A percentile compares a stretch with the other conserved stretches of the same genome.
Evolutionary conservation across 2,797 vertebrate species (phyloP).

Genomic region (Ficedula albicollis): DNA sequence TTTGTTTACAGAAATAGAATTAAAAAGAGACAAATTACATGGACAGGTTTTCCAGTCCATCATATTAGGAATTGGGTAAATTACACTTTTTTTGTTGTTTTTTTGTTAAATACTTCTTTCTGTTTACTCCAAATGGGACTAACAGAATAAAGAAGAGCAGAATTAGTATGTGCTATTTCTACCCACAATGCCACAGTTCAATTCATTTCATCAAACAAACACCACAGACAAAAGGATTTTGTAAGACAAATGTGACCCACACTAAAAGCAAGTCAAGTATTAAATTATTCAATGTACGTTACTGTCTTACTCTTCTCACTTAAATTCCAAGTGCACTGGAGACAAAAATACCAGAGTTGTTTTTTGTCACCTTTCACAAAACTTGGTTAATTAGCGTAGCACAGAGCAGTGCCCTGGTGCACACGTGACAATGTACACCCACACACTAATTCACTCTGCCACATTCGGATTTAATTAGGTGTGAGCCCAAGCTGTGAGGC

Average conservation of each 20-base stretch:
- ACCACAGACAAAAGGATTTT: neutral
- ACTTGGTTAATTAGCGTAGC: constrained; percentile 52
- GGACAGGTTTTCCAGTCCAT: neutral
- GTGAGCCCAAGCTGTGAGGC: constrained; percentile 9
- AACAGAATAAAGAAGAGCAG: neutral
- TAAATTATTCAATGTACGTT: neutral
- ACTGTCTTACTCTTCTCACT: constrained; percentile 17
- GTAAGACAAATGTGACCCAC: neutral
- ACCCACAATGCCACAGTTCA: neutral
- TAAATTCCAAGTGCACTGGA: neutral
- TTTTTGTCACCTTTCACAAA: constrained; percentile 55
- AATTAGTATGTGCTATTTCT: neutral
- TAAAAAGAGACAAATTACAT: neutral
- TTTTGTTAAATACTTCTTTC: neutral
- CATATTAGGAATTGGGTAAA: neutral
- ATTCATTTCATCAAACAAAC: neutral
- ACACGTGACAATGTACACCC: constrained; percentile 42
- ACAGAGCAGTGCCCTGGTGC: constrained; percentile 9
- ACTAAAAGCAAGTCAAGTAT: neutral
- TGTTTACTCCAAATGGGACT: neutral
- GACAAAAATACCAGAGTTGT: constrained; percentile 25
- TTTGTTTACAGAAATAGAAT: neutral
- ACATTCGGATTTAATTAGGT: constrained; percentile 53
- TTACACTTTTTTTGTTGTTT: neutral
- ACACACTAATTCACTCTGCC: constrained; percentile 16